Conservation (phyloP, 2,888 invertebrate genomes). For the Platycheirus albimanus region DNA sequence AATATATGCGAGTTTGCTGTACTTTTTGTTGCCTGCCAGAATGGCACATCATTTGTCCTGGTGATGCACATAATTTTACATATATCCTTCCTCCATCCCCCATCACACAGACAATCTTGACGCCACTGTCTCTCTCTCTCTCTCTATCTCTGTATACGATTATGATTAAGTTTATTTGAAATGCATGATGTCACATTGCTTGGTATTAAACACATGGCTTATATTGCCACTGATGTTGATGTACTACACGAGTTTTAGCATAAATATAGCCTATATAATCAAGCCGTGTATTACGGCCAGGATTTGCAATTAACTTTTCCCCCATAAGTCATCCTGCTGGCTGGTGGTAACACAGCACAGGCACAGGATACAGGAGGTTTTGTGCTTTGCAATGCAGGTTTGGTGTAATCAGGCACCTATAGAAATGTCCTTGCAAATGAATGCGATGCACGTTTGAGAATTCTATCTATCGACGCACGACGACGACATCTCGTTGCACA, state of each 20-base stretch:
- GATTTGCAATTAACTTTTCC: slow-evolving; percentile 66
- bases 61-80: slow-evolving; percentile 7
- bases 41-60: slow-evolving; percentile 13
- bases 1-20: slow-evolving; percentile 1
- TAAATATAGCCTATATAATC: slow-evolving; percentile 5
- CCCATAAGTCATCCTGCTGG: neutral
- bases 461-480: slow-evolving; percentile 13
- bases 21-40: slow-evolving; percentile 30
- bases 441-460: slow-evolving; percentile 59
- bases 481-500: neutral
- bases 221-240: slow-evolving; percentile 55
- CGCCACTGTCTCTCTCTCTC: neutral
- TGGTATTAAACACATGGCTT: slow-evolving; percentile 59
- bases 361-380: neutral
- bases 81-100: neutral
- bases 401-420: slow-evolving; percentile 69
- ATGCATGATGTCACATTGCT: slow-evolving; percentile 61
- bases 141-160: slow-evolving; percentile 27
- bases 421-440: slow-evolving; percentile 56
- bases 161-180: slow-evolving; percentile 65
- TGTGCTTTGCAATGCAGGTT: slow-evolving; percentile 34
- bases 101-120: slow-evolving; percentile 7
- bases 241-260: neutral
- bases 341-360: neutral
- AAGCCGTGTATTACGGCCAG: slow-evolving; percentile 1